Evolutionary conservation across 2,113 vertebrate genomes (phyloP).

Genomic region (Cromileptes altivelis): DNA sequence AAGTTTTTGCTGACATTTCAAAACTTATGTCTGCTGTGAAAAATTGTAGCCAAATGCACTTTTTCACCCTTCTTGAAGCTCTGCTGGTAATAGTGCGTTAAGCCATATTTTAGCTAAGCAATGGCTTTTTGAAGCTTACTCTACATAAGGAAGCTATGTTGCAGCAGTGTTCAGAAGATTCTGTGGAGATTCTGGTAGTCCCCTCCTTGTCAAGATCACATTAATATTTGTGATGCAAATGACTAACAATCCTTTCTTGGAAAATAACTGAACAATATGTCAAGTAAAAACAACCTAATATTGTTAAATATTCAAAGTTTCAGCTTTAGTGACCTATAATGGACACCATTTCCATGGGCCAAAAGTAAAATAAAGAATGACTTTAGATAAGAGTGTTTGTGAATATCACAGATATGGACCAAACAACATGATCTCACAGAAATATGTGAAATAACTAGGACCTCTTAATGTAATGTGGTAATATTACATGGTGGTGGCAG

Average conservation of each 20-base stretch:
- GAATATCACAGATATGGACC: not conserved
- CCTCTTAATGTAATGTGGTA: too few relatives aligned
- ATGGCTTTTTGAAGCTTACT: not conserved
- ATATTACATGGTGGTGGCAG: too few relatives aligned
- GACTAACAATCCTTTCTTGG: not conserved
- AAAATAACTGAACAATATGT: not conserved
- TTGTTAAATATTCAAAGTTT: not conserved
- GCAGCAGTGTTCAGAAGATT: not conserved
- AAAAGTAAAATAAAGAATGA: not conserved
- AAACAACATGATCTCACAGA: too few relatives aligned
- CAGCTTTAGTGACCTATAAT: not conserved
- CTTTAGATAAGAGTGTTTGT: not conserved
- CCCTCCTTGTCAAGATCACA: too few relatives aligned
- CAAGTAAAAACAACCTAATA: not conserved
- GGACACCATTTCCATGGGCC: not conserved
- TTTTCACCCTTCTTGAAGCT: not conserved
- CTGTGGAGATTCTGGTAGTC: not conserved
- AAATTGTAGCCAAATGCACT: not conserved
- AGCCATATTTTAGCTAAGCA: not conserved
- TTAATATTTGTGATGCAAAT: not conserved
- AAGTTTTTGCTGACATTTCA: not conserved
- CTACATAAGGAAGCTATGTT: not conserved
- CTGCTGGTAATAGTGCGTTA: not conserved
- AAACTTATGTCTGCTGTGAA: not conserved
- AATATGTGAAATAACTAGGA: too few relatives aligned